Percentiles rank a stretch among this genome's conserved stretches.
Evolutionary conservation across 2,888 invertebrate species (phyloP).

Genomic region (Campoplex nolae): DNA sequence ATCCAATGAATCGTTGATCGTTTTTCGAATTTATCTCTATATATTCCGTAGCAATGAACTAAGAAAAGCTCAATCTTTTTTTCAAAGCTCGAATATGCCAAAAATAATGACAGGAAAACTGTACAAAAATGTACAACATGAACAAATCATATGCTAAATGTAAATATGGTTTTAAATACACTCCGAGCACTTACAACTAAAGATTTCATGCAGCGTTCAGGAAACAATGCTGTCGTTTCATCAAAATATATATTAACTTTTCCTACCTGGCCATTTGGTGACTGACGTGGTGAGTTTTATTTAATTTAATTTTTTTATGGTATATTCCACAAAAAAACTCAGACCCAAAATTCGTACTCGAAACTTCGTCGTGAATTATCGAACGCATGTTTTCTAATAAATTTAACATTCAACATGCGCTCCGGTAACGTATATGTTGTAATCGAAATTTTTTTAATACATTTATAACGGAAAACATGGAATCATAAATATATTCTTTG

Average conservation of each 20-base stretch:
- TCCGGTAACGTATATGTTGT: not conserved
- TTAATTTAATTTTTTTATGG: not conserved
- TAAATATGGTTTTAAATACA: not conserved
- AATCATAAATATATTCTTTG: not conserved
- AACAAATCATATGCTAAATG: not conserved
- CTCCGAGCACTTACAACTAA: not conserved
- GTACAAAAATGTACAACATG: not conserved
- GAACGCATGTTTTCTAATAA: constrained; percentile 48
- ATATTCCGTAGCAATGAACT: not conserved
- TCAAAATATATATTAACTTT: constrained; percentile 47
- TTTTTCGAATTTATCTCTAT: not conserved
- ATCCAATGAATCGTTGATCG: not conserved
- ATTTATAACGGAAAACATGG: not conserved
- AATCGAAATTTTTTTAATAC: too few relatives aligned
- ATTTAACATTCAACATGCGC: constrained; percentile 19
- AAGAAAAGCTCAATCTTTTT: not conserved
- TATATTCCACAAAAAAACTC: not conserved
- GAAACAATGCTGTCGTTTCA: constrained; percentile 19
- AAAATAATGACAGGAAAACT: not conserved
- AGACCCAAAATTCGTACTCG: not conserved
- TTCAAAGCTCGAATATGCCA: not conserved
- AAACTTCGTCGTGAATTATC: constrained; percentile 25
- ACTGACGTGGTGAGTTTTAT: constrained; percentile 21
- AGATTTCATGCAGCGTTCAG: not conserved
- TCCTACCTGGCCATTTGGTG: not conserved